Evolutionary conservation across 35 echinoderm and acorn worm genomes (phyloP), one percentile per base, ranked within the genome.

Genomic region (Antedon bifida): DNA sequence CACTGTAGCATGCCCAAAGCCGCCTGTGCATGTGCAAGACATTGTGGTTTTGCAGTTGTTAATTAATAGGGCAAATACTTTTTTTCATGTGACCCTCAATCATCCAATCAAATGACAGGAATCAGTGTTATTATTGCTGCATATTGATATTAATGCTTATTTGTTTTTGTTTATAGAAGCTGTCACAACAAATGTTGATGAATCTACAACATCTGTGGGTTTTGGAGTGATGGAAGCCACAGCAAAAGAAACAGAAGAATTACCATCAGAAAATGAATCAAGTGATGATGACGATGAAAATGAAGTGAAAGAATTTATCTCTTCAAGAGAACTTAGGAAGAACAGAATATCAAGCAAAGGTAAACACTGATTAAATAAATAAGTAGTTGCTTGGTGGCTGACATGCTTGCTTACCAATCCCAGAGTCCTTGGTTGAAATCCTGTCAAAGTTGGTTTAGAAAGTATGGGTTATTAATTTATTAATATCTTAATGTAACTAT

Each of bases 141-240:
- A 42, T 42, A 14, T 42, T 42, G 14, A 7, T 42, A 42, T 64
- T 64, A 21, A 64, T 64, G 23, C 9, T 26, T 64, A 16, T 8
- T 64, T 64, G 38, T 16, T 64, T 64, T 64, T 64, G 1, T 64
- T 12, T 64, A 64, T 64, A 16, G 19, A 64, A 64, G 23, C 51
- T 64, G 19, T 12, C 9, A 8, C 9, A 2, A 21, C 51, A 64
- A 1, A 1, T 64, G 51, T 8, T 19, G 51, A 64, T 7, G 51
- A 23, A 16, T 16, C 9, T 64, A 64, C 9, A 26, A 23, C 51
- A 32, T 29, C 79, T 38, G 85, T 78, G 42, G 90, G 87, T 0
- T 96, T 96, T 87, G 93, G 93, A 42, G 91, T 84, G 34, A 89
- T 96, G 73, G 75, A 85, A 44, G 90, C 87, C 38, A 36, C 89